Evolutionary conservation across 2,113 vertebrate genomes (phyloP).

Genomic region (Bothrops jararaca): DNA sequence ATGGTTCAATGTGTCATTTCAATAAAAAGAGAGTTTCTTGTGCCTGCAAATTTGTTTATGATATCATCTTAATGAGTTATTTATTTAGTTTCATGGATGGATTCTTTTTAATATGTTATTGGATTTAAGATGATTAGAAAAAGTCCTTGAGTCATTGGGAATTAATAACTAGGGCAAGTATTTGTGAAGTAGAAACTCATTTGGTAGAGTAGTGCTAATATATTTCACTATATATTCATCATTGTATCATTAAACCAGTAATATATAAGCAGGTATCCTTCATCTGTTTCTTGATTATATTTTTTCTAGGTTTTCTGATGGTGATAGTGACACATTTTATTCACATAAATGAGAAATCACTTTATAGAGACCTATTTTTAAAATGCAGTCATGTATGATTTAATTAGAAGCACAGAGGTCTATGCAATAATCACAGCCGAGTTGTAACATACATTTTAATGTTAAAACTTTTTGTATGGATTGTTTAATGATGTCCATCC

Average conservation of each 20-base stretch:
- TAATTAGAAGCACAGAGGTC: not conserved
- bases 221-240: constrained; percentile 11
- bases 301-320: not conserved
- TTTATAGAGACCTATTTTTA: not conserved
- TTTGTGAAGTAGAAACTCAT: constrained; percentile 42
- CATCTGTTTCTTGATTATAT: constrained; percentile 19
- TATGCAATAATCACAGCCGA: rapidly evolving
- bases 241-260: not conserved
- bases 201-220: constrained; percentile 20
- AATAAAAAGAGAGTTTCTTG: constrained; percentile 77
- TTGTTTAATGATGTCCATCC: not conserved
- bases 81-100: constrained; percentile 76
- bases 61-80: constrained; percentile 82
- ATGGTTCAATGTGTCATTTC: constrained; percentile 73
- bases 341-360: not conserved
- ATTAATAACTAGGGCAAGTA: constrained; percentile 60
- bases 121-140: constrained; percentile 72
- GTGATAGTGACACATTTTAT: not conserved
- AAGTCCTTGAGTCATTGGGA: constrained; percentile 40
- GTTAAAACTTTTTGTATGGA: not conserved
- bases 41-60: constrained; percentile 71
- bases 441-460: not conserved
- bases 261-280: constrained; percentile 10
- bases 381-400: not conserved
- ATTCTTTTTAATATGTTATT: constrained; percentile 75